These are phyloP conservation scores for Strongylocentrotus purpuratus DNA, from an alignment of 35 echinoderm and acorn worm genomes.

Conservation along the genomic window DNA sequence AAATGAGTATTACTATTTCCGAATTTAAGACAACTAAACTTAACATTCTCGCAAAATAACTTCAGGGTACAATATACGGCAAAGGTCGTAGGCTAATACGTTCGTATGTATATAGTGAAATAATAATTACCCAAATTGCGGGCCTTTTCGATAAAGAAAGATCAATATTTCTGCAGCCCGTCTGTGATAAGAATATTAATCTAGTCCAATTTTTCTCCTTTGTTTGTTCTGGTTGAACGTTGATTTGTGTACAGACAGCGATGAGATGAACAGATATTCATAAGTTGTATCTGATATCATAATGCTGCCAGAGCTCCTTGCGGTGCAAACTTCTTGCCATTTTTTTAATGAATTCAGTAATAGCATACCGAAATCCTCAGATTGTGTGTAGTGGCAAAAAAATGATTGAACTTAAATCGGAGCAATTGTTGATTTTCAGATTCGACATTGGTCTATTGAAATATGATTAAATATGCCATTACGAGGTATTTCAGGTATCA, in stretches of 20 bases:
- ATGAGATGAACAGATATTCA: background rate
- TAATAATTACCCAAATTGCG: slow-evolving; percentile 4
- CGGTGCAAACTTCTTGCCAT: too few species aligned
- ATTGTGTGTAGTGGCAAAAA: background rate
- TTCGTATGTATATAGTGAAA: slow-evolving; percentile 48
- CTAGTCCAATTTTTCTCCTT: background rate
- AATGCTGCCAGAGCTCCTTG: too few species aligned
- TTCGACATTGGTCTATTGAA: background rate
- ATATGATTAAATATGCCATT: too few species aligned
- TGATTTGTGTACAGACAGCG: background rate
- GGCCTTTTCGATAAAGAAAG: background rate
- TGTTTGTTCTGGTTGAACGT: background rate
- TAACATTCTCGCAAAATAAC: background rate
- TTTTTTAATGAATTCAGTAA: too few species aligned
- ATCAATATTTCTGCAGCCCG: slow-evolving; percentile 1
- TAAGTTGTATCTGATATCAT: background rate
- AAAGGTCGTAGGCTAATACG: background rate
- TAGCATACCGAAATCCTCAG: too few species aligned
- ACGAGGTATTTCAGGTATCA: too few species aligned
- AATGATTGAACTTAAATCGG: background rate
- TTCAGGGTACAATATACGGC: background rate
- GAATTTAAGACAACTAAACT: background rate
- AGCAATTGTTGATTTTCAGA: background rate
- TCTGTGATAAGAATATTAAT: slow-evolving; percentile 14
- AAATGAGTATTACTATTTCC: background rate